These are phyloP conservation scores for Drosophila suboccidentalis DNA, from an alignment of 2,888 invertebrate species.

Conservation along the genomic window DNA sequence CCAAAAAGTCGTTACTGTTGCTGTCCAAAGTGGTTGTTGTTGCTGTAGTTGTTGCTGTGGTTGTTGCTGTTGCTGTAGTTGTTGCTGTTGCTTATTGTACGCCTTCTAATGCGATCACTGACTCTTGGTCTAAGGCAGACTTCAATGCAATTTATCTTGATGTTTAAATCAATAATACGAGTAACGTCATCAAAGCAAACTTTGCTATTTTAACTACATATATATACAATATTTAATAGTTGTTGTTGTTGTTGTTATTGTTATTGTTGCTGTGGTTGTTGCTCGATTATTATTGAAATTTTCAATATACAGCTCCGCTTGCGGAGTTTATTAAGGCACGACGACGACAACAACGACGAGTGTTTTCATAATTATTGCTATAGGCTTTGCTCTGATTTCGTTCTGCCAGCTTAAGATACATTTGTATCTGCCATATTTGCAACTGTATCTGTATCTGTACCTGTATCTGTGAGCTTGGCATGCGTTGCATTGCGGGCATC, in stretches of 20 bases:
- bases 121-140: constrained; percentile 56
- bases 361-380: constrained; percentile 78
- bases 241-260: constrained; percentile 48
- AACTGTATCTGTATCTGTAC: constrained; percentile 3
- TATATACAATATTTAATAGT: constrained; percentile 39
- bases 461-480: constrained; percentile 40
- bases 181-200: constrained; percentile 71
- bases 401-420: constrained; percentile 52
- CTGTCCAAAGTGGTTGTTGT: constrained; percentile 42
- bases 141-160: constrained; percentile 84
- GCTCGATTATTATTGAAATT: constrained; percentile 66
- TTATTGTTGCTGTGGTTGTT: constrained; percentile 20
- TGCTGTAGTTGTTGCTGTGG: constrained; percentile 17
- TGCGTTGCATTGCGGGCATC: constrained; percentile 55
- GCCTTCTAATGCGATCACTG: constrained; percentile 61
- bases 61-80: constrained; percentile 12
- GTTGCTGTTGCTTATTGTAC: constrained; percentile 31
- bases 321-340: constrained; percentile 74
- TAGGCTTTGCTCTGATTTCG: constrained; percentile 79
- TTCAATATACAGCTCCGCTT: constrained; percentile 67
- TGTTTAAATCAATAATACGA: constrained; percentile 84
- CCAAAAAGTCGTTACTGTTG: constrained; percentile 67
- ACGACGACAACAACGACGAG: constrained; percentile 51
- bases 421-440: constrained; percentile 34
- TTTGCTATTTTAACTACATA: constrained; percentile 34